A percentile compares a stretch with the other conserved stretches of the same genome.
Evolutionary conservation across 1,140 invertebrate species (phyloP).

Genomic region (Leptinotarsa lineolata): DNA sequence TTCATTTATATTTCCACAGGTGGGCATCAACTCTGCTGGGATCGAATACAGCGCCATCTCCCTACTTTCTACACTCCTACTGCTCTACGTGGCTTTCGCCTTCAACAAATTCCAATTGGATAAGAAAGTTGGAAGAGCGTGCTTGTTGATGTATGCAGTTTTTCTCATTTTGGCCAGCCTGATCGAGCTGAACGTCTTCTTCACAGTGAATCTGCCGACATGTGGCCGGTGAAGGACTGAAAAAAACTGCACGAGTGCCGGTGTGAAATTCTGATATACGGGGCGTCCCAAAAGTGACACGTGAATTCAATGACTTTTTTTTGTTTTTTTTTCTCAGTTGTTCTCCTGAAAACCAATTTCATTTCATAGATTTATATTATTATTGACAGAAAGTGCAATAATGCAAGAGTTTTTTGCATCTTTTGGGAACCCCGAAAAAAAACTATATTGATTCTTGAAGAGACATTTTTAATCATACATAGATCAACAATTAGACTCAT

Average conservation of each 20-base stretch:
- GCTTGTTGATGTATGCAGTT: conserved; percentile 75
- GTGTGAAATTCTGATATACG: no score
- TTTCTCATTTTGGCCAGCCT: conserved; percentile 80
- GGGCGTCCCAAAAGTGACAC: no score
- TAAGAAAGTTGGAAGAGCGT: conserved; percentile 75
- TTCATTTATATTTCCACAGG: conserved; percentile 39
- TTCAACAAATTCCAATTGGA: conserved; percentile 80
- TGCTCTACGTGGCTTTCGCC: conserved; percentile 76
- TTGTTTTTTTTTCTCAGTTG: no score
- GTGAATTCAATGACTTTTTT: no score
- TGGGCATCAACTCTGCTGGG: conserved; percentile 76
- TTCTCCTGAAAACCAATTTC: no score
- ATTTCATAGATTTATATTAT: no score
- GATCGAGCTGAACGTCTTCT: conserved; percentile 87
- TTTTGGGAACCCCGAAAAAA: no score
- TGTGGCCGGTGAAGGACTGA: conserved; percentile 59
- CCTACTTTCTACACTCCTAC: conserved; percentile 74
- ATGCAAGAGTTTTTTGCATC: no score
- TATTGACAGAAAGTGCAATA: no score
- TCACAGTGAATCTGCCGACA: conserved; percentile 80
- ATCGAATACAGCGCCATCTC: conserved; percentile 82
- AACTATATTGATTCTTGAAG: no score
- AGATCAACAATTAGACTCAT: no score
- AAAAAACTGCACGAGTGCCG: background rate
- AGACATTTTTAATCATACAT: no score